Percentiles rank a stretch among this genome's conserved stretches.
phyloP scores from a whole-genome alignment of 2,888 invertebrate genomes.

The Drosophila kuntzei region DNA sequence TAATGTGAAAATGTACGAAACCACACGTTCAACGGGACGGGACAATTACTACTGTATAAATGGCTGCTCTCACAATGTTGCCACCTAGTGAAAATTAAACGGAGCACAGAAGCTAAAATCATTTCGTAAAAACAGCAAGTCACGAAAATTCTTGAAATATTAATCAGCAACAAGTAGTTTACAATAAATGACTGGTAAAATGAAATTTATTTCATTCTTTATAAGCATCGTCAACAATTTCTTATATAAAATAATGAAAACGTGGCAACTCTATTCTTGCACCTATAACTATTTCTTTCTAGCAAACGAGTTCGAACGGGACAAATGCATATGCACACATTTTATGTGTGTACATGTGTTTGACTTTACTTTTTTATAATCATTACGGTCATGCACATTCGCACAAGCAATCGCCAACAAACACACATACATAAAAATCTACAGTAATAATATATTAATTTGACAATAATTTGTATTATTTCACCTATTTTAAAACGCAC shows the following conservation, averaged over 20 bases:
- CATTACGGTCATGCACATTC: slow-evolving; percentile 6
- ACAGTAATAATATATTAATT: neutral
- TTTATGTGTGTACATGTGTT: slow-evolving; percentile 35
- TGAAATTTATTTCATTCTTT: neutral
- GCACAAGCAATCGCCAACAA: neutral
- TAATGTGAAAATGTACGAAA: slow-evolving; percentile 45
- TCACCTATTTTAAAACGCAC: slow-evolving; percentile 36
- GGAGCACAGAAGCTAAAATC: neutral
- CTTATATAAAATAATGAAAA: slow-evolving; percentile 60
- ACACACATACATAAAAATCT: neutral
- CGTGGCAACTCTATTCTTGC: slow-evolving; percentile 56
- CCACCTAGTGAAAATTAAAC: slow-evolving; percentile 46
- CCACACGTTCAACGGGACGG: slow-evolving; percentile 63
- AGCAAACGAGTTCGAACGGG: slow-evolving; percentile 23
- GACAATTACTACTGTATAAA: slow-evolving; percentile 59
- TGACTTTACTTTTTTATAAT: slow-evolving; percentile 21
- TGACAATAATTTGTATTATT: slow-evolving; percentile 8
- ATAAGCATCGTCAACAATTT: slow-evolving; percentile 1
- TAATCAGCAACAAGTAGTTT: neutral
- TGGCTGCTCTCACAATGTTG: slow-evolving; percentile 56
- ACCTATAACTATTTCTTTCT: slow-evolving; percentile 30
- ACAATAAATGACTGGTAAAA: neutral
- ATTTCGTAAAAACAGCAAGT: neutral
- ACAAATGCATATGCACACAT: slow-evolving; percentile 21
- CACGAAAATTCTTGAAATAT: neutral